Conservation (phyloP, 2,888 invertebrate genomes). For the Fragum sueziense region DNA sequence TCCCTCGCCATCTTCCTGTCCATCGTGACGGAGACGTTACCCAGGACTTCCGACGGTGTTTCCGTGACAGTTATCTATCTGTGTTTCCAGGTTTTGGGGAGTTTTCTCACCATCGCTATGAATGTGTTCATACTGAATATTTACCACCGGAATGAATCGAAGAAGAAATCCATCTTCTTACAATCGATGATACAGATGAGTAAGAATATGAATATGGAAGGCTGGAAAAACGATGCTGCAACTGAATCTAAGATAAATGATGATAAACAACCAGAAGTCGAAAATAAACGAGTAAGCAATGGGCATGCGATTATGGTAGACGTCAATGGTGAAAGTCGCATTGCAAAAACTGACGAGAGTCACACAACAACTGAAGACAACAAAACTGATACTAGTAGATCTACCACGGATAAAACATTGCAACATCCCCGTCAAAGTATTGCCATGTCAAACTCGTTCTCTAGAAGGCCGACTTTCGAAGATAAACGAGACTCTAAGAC, state of each 20-base stretch:
- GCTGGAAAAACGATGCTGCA: background rate
- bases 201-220: background rate
- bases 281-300: background rate
- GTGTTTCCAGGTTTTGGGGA: slow-evolving; percentile 49
- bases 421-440: background rate
- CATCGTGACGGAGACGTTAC: slow-evolving; percentile 48
- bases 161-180: background rate
- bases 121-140: slow-evolving; percentile 45
- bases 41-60: slow-evolving; percentile 51
- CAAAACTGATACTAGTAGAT: background rate
- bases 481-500: background rate
- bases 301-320: background rate
- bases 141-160: slow-evolving; percentile 25
- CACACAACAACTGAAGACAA: background rate
- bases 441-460: background rate
- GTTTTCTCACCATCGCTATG: slow-evolving; percentile 50
- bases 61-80: slow-evolving; percentile 57
- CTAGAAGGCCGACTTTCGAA: background rate
- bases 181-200: slow-evolving; percentile 6
- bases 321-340: background rate
- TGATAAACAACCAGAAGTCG: background rate
- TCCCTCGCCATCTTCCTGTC: slow-evolving; percentile 58
- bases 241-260: background rate
- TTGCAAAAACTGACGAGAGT: background rate
- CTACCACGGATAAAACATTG: background rate